Evolutionary conservation across 2,113 vertebrate species (phyloP).

Genomic region (Serilophus lunatus): DNA sequence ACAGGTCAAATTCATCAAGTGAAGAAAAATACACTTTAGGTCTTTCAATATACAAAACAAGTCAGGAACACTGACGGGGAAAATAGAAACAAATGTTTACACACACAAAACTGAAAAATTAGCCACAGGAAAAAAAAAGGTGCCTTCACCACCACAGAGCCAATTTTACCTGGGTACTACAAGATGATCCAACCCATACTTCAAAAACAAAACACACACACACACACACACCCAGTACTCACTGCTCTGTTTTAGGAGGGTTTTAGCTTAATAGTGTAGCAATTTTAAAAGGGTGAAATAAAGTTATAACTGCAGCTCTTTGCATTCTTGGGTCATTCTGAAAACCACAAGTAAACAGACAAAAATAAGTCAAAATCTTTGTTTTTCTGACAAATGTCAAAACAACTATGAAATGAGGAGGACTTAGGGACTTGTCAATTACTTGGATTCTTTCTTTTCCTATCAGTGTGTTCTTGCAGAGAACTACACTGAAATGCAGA

Average conservation of each 20-base stretch:
- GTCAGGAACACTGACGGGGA: neutral
- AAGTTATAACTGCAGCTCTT: neutral
- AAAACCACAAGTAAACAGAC: neutral
- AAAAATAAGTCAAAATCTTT: neutral
- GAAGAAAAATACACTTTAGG: neutral
- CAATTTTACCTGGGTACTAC: neutral
- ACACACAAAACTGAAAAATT: neutral
- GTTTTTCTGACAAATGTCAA: neutral
- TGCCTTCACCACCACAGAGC: neutral
- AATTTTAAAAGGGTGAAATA: neutral
- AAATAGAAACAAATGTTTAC: neutral
- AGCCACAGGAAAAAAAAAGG: neutral
- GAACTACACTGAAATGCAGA: neutral
- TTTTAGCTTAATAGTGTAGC: neutral
- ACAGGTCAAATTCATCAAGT: constrained; percentile 19
- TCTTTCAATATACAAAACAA: neutral
- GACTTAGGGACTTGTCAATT: neutral
- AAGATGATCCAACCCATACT: neutral
- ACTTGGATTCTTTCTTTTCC: neutral
- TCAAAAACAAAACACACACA: neutral
- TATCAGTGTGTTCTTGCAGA: neutral
- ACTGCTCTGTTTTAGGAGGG: neutral
- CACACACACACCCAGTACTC: neutral
- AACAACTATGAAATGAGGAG: neutral
- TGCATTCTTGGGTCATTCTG: neutral